Evolutionary conservation across 2,113 vertebrate genomes (phyloP).

Genomic region (Bos indicus): DNA sequence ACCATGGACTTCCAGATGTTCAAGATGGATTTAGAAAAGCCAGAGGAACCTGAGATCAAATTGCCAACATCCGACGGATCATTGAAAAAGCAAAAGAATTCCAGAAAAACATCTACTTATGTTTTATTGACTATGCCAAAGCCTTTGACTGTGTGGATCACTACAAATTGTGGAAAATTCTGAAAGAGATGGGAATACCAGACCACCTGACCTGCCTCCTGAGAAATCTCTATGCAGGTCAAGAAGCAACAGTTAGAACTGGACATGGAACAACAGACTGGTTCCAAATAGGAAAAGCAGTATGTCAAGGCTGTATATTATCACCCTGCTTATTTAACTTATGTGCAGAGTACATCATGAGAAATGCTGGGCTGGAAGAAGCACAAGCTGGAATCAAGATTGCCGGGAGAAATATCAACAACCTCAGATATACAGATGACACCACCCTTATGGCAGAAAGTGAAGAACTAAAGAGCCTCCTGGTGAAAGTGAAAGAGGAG

Average conservation of each 20-base stretch:
- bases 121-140: background rate
- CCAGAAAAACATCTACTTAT: background rate
- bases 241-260: accelerated
- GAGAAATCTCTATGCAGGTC: background rate
- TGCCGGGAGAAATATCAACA: background rate
- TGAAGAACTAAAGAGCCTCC: background rate
- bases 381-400: background rate
- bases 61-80: background rate
- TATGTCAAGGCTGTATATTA: background rate
- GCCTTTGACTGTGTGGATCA: background rate
- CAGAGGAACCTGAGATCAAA: background rate
- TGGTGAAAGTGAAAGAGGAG: background rate
- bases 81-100: background rate
- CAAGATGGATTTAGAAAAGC: background rate
- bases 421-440: background rate
- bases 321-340: background rate
- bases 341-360: background rate
- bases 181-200: background rate
- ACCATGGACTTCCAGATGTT: background rate
- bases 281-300: background rate
- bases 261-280: background rate
- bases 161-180: background rate
- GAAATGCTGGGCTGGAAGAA: background rate
- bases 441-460: background rate
- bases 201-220: background rate